Evolutionary conservation across 2,113 vertebrate genomes (phyloP), one percentile per base, ranked within the genome.

Genomic region (Deroptyus accipitrinus): DNA sequence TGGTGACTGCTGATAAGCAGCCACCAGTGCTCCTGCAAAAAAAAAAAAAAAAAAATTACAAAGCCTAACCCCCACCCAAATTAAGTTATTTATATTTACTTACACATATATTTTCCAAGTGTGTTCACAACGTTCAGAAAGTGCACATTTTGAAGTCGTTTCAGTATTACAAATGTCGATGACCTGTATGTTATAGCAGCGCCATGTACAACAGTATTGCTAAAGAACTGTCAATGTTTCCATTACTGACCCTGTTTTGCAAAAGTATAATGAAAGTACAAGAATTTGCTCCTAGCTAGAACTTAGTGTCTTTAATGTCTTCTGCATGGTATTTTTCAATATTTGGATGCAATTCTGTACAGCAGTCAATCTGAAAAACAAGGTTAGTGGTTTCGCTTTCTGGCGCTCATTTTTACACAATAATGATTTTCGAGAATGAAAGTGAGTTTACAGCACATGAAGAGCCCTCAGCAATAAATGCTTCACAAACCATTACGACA

Each of bases 41-140:
- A 33, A 55, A 96, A 59, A 95, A 95, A 95, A 52, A 96, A 92
- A 92, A 74, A 80, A 94, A 67, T 30, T 48, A 93, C 28, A 90
- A 89, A 96, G 54, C 11, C 24, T 83, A 57, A 72, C 63, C 30
- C 33, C 33, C 57, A 37, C 57, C 33, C 13, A n/a, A 37, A 44
- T 79, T 82, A 95, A 91, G 37, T 86, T 75, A 64, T 39, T 88
- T 57, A 20, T 80, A 78, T 81, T 73, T 63, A 72, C 24, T 57
- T 51, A 61, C 54, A 77, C 5, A 19, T 55, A 25, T 59, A 5
- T 72, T 84, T 83, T 72, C 63, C 81, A 75, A 87, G 51, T 44
- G 81, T 55, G 92, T 93, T 92, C 64, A 88, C 86, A 64, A 95
- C 8, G 28, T 86, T 88, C 81, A 84, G 66, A 95, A 93, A 83